A percentile compares a stretch with the other conserved stretches of the same genome.
phyloP scores from a whole-genome alignment of 1,140 invertebrate genomes.

The Homalodisca vitripennis region DNA sequence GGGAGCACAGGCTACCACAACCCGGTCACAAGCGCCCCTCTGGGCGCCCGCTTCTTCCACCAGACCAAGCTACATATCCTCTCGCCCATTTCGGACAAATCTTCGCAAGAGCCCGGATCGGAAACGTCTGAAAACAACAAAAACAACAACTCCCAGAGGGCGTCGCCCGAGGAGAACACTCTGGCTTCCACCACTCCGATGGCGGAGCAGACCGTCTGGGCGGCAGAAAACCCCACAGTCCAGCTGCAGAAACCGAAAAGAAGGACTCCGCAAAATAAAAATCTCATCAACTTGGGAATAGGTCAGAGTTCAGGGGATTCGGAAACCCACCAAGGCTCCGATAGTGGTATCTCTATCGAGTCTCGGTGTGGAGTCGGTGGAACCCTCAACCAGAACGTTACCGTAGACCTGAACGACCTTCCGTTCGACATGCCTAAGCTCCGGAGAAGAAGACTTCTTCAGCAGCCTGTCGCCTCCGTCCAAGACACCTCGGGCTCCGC shows the following conservation, averaged over 20 bases:
- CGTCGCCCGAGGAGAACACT: slow-evolving; percentile 32
- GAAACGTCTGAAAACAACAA: slow-evolving; percentile 76
- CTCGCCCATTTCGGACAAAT: slow-evolving; percentile 87
- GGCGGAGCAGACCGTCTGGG: slow-evolving; percentile 13
- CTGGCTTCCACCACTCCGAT: slow-evolving; percentile 2
- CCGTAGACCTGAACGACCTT: slow-evolving; percentile 66
- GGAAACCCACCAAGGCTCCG: slow-evolving; percentile 74
- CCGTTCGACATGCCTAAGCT: slow-evolving; percentile 91
- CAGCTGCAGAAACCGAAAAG: slow-evolving; percentile 54
- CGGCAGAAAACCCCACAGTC: slow-evolving; percentile 41
- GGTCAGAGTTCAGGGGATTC: slow-evolving; percentile 60
- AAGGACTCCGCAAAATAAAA: slow-evolving; percentile 69
- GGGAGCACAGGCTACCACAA: slow-evolving; percentile 39
- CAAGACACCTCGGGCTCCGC: slow-evolving; percentile 62
- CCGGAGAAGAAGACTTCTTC: slow-evolving; percentile 54
- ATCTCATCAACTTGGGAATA: slow-evolving; percentile 62
- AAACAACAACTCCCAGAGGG: slow-evolving; percentile 67
- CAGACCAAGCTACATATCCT: slow-evolving; percentile 76
- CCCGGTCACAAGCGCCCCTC: slow-evolving; percentile 48
- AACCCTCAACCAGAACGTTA: slow-evolving; percentile 19
- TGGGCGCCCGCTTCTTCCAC: slow-evolving; percentile 47
- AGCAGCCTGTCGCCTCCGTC: slow-evolving; percentile 12
- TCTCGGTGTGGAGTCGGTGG: slow-evolving; percentile 47
- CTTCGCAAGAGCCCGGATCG: slow-evolving; percentile 79
- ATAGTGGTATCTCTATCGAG: slow-evolving; percentile 82